Percentiles rank a stretch among this genome's conserved stretches.
phyloP scores from a whole-genome alignment of 2,797 vertebrate species.

The Phoxinus dragarum region DNA sequence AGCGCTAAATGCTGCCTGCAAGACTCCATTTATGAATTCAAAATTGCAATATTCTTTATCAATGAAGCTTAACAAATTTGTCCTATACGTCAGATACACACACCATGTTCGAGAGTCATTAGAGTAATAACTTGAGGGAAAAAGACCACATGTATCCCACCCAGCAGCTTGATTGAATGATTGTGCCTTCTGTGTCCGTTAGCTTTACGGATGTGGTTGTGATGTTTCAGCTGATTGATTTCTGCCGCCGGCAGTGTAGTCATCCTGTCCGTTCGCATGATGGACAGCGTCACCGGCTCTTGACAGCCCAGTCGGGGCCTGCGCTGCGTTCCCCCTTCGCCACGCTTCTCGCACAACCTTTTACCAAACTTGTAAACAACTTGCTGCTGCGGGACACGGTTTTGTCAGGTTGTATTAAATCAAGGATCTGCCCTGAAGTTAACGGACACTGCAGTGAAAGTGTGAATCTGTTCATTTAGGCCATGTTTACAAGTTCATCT shows the following conservation, averaged over 20 bases:
- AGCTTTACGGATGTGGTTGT: conserved; percentile 9
- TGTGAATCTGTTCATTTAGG: conserved; percentile 20
- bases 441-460: conserved; percentile 24
- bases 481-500: conserved; percentile 13
- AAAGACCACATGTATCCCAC: background rate
- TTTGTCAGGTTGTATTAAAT: conserved; percentile 52
- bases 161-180: background rate
- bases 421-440: background rate
- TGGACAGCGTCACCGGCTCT: conserved; percentile 32
- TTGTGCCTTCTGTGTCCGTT: background rate
- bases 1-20: background rate
- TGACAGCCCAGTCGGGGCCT: background rate
- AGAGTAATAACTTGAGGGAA: conserved; percentile 18
- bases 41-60: conserved; percentile 12
- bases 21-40: background rate
- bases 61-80: background rate
- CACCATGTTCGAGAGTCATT: conserved; percentile 11
- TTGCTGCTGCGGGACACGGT: conserved; percentile 21
- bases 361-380: conserved; percentile 40
- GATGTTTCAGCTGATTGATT: conserved; percentile 50
- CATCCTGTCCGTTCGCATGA: conserved; percentile 32
- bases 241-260: conserved; percentile 10
- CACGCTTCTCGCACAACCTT: background rate
- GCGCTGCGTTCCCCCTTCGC: background rate
- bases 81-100: background rate